Evolutionary conservation across 2,113 vertebrate genomes (phyloP), one percentile per base, ranked within the genome.

Genomic region (Microtus oregoni): DNA sequence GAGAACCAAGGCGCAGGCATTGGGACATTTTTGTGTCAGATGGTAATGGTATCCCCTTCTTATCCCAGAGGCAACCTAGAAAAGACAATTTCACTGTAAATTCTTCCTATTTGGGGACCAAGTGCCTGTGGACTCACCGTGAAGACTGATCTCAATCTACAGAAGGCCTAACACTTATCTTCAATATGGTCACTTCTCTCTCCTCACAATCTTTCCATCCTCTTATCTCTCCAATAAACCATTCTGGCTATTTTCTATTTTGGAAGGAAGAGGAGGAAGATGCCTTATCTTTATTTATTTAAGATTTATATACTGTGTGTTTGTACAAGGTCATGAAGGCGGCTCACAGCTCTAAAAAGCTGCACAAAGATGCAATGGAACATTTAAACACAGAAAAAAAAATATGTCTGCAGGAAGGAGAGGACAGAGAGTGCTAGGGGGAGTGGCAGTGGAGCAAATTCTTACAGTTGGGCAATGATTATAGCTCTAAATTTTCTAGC

Each of bases 221-320:
- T 3, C 93, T 97, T 97, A 94, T 96, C 95, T 97, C 73, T 77
- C 3, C 92, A 94, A 92, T 87, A 96, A 96, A 75, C 93, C 63
- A 68, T 52, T 10, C 26, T 63, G 72, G 35, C 6, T 92, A 75
- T 89, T 89, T 96, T 97, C 89, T 93, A 47, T 68, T 94, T 96
- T 70, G 55, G 78, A 85, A 77, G 68, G 4, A 92, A 61, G 24
- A 93, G 55, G 76, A 92, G 35, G 38, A 82, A 89, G 91, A 79
- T 32, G 86, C 17, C 32, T 97, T 95, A 92, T 95, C 94, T 94
- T 86, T 78, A 81, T 76, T 95, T 97, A 77, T 58, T 94, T 93
- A 55, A 94, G 94, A 94, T 95, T 82, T 91, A 75, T 93, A 90
- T 19, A 35, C 55, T 24, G 30, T 47, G 47, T 52, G 17, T 38